Base-by-base conservation (phyloP, 2,113 vertebrate species). In the Mystacornis crossleyi region DNA sequence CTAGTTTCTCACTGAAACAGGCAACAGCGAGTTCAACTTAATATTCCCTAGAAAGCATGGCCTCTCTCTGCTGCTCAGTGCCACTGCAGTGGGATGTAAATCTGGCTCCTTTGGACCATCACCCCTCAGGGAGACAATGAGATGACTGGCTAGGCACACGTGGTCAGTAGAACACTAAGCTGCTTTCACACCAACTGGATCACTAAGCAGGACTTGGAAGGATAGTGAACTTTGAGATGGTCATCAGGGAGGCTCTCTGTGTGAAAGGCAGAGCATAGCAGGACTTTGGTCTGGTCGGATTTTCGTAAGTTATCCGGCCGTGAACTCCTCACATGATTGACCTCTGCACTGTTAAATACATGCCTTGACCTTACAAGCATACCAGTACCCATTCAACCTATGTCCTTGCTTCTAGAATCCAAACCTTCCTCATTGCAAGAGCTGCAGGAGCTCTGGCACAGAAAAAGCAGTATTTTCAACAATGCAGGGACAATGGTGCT, bases 251-350 rank as follows among this genome's bases (percentile, higher is more conserved):
- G 60, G 60, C 29, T 74, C 13, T 80, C 72, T 75, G 51, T 62
- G 58, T 72, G 69, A 90, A 83, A 93, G 48, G 40, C 64, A 96
- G 74, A 93, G 43, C 38, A 17, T 2, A 80, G 81, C 62, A 92
- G 79, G 90, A 94, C 96, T 96, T 94, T 65, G 72, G 64, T 78
- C 85, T 90, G 69, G n/a, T 61, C 33, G 55, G 55, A 86, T 15
- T 82, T 90, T 78, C 64, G 21, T 40, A 60, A 89, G 42, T 89
- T 71, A 89, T 54, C 16, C 4, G 9, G 60, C 84, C 5, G 0
- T 23, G 43, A 96, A 75, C 53, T 71, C 54, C 47, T 89, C 75
- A 77, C 26, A 8, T 58, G 87, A 86, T 26, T 81, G 42, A 70
- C 25, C 64, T 80, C 70, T 0, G 2, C 31, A 51, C 36, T 81